Evolutionary conservation across 2,797 vertebrate genomes (phyloP).

Genomic region (Synanceia verrucosa): DNA sequence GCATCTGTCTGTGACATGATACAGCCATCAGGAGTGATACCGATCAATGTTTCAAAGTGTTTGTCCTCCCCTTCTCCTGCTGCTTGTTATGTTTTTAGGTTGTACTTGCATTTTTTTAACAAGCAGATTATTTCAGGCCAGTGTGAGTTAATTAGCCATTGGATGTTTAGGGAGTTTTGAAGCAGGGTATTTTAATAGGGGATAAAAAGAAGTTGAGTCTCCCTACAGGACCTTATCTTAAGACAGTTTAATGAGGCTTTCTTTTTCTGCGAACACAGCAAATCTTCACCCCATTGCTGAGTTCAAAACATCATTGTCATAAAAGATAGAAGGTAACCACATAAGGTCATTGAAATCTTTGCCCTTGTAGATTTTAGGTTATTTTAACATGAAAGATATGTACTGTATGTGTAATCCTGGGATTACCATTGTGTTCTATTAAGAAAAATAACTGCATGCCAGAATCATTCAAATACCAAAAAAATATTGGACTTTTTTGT

Average conservation of each 20-base stretch:
- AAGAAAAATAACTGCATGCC: not conserved
- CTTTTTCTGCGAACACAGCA: constrained; percentile 63
- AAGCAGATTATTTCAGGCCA: constrained; percentile 49
- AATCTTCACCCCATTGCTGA: constrained; percentile 41
- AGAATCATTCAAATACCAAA: not conserved
- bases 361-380: not conserved
- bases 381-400: constrained; percentile 6
- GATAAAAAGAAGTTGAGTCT: constrained; percentile 57
- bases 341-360: constrained; percentile 14
- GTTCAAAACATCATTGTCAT: constrained; percentile 40
- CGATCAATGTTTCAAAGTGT: constrained; percentile 21
- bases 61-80: constrained; percentile 27
- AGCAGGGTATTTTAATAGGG: constrained; percentile 59
- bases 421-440: not conserved
- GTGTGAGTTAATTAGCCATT: constrained; percentile 67
- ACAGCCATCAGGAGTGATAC: constrained; percentile 17
- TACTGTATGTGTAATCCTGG: not conserved
- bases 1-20: constrained; percentile 8
- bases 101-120: constrained; percentile 41
- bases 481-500: not conserved
- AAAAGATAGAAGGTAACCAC: constrained; percentile 9
- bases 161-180: constrained; percentile 59
- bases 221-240: constrained; percentile 54
- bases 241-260: constrained; percentile 62
- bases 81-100: constrained; percentile 40